Evolutionary conservation across 1,140 invertebrate genomes (phyloP), one percentile per base, ranked within the genome.

Genomic region (Drosophila nannoptera): DNA sequence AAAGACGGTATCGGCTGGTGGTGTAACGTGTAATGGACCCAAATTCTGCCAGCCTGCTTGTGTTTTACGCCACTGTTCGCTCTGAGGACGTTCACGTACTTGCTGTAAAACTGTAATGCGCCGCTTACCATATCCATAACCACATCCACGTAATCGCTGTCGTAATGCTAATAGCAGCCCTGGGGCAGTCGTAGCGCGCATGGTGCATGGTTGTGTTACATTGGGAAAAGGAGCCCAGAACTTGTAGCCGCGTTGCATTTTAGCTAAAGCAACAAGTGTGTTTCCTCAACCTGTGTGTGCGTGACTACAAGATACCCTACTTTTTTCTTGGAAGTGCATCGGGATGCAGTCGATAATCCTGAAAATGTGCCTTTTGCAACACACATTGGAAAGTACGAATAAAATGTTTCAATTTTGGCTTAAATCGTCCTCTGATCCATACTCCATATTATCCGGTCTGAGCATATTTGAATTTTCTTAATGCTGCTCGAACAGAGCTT

Each of bases 161-260:
- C 81, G 81, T 83, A 84, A 83, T 76, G 76, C 58, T 67, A 50
- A 71, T 55, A 49, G 38, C 59, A 72, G 74, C 81, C 81, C 73
- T 71, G 75, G 77, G 81, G 81, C 80, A 80, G 64, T 77, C 64
- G 68, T 63, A 62, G 80, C 78, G 87, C 82, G 87, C 87, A 83
- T 88, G 87, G 83, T 88, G 87, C 87, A 88, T 87, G 83, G 81
- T 88, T 87, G 73, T 87, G 87, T 88, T 88, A 88, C 87, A 88
- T 88, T 81, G 87, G 83, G 73, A 88, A 75, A 87, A 88, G 87
- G 87, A 86, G 87, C 87, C 64, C 87, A 88, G 87, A 88, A 88
- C 72, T 88, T 55, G 78, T 73, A 87, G 78, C 61, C 63, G 50
- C 84, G 74, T 78, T 86, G 81, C 81, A 84, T 33, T 81, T 78